A percentile compares a stretch with the other conserved stretches of the same genome.
These are phyloP conservation scores for Dichetophora obliterata DNA, from an alignment of 2,888 invertebrate genomes.

Conservation along the genomic window DNA sequence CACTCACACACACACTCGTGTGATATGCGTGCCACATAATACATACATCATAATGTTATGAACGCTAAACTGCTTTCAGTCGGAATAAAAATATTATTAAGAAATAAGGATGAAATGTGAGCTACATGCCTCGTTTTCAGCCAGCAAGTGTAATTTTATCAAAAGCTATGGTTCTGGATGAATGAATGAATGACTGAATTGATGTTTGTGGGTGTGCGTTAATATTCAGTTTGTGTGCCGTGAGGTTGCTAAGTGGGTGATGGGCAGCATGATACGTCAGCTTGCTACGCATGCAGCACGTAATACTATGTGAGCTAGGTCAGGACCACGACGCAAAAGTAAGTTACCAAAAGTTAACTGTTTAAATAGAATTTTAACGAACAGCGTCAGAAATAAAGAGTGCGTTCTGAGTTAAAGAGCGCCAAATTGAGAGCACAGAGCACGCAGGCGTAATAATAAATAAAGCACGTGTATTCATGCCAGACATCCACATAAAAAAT, in stretches of 20 bases:
- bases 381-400: neutral
- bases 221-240: neutral
- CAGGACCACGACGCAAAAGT: constrained; percentile 28
- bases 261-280: neutral
- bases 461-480: constrained; percentile 18
- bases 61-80: constrained; percentile 26
- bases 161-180: neutral
- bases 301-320: constrained; percentile 41
- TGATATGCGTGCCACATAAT: neutral
- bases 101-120: constrained; percentile 60
- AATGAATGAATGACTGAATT: neutral
- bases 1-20: neutral
- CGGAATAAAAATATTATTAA: constrained; percentile 55
- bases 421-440: neutral
- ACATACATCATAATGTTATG: constrained; percentile 23
- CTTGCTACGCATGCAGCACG: neutral
- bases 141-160: no score
- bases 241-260: neutral
- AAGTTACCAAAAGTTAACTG: no score
- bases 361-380: neutral
- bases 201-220: neutral
- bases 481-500: neutral
- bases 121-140: constrained; percentile 43
- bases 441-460: neutral
- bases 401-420: neutral